A percentile compares a stretch with the other conserved stretches of the same genome.
These are phyloP conservation scores for Phaetusa simplex DNA, from an alignment of 2,113 vertebrate genomes.

Conservation along the genomic window DNA sequence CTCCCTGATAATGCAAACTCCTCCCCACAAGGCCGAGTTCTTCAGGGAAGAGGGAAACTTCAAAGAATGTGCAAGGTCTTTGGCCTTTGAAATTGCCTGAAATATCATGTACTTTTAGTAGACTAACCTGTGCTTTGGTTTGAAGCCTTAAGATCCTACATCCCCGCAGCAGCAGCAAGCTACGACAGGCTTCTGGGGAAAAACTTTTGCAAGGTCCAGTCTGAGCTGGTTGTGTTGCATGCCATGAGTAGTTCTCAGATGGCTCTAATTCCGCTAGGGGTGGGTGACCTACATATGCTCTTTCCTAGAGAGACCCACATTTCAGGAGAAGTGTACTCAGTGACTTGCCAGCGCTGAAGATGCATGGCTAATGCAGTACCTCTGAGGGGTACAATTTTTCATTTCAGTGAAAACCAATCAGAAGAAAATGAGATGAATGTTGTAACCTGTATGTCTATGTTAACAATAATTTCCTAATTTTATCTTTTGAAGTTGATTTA, in stretches of 20 bases:
- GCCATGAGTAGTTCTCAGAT: neutral
- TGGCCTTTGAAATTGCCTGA: neutral
- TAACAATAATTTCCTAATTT: neutral
- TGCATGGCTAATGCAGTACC: neutral
- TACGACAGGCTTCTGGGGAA: neutral
- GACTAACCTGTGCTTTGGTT: neutral
- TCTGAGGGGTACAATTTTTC: neutral
- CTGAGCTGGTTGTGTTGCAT: neutral
- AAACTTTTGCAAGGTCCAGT: neutral
- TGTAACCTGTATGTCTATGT: neutral
- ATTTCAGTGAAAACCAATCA: neutral
- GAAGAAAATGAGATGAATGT: neutral
- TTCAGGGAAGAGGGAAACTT: neutral
- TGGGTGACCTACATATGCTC: neutral
- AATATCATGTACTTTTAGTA: neutral
- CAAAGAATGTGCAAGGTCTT: neutral
- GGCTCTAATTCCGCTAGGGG: neutral
- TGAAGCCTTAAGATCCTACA: neutral
- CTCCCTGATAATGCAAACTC: neutral
- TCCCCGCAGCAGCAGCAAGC: neutral
- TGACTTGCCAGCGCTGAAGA: neutral
- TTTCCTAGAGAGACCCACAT: neutral
- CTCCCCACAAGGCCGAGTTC: neutral
- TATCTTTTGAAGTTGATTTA: neutral
- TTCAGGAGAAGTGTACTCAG: neutral